Evolutionary conservation across 2,797 vertebrate species (phyloP).

Genomic region (Phataginus tricuspis): DNA sequence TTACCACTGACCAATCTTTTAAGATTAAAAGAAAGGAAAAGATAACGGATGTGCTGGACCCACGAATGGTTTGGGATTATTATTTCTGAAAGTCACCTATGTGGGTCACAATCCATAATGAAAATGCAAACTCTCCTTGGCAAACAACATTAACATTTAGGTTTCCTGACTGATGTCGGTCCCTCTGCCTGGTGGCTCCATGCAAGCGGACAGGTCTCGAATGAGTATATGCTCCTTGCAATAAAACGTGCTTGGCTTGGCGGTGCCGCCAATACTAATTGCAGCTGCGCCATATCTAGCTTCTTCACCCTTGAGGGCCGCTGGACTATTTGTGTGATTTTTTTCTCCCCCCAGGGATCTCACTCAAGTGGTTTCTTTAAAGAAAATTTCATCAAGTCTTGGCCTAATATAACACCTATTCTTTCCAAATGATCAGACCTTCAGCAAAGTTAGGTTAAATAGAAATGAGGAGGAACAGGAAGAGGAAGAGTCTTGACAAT

Average conservation of each 20-base stretch:
- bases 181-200: not conserved
- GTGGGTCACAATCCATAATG: not conserved
- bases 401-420: conserved; percentile 13
- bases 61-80: not conserved
- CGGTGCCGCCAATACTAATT: not conserved
- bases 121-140: not conserved
- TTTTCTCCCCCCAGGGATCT: not conserved
- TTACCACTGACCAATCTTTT: not conserved
- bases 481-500: conserved; percentile 66
- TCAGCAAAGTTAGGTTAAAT: not conserved
- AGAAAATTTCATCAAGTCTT: conserved; percentile 55
- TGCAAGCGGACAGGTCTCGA: not conserved
- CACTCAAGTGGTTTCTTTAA: conserved; percentile 46
- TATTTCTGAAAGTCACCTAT: not conserved
- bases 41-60: not conserved
- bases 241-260: not conserved
- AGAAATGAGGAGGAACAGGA: not conserved
- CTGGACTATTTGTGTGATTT: conserved; percentile 24
- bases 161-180: not conserved
- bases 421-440: conserved; percentile 52
- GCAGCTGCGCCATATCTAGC: not conserved
- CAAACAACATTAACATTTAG: not conserved
- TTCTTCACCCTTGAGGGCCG: conserved; percentile 14
- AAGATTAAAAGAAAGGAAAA: conserved; percentile 3
- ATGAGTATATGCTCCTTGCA: not conserved